phyloP scores from a whole-genome alignment of 2,113 vertebrate genomes.

The Kryptolebias marmoratus region DNA sequence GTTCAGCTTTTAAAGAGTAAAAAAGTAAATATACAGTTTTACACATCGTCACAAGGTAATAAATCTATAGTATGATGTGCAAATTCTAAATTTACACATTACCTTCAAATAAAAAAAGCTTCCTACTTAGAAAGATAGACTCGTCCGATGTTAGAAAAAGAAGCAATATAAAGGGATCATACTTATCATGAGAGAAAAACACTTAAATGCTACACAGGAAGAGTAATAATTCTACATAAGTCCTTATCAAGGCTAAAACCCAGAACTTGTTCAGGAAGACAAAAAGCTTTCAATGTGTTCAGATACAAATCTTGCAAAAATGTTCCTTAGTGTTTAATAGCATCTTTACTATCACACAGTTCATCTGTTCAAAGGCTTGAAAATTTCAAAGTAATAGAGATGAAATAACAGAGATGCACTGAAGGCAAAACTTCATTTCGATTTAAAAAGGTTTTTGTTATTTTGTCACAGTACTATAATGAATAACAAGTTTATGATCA shows the following conservation, averaged over 20 bases:
- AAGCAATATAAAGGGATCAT: constrained; percentile 6
- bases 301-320: constrained; percentile 54
- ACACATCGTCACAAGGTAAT: background rate
- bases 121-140: background rate
- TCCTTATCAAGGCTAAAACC: constrained; percentile 64
- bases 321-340: background rate
- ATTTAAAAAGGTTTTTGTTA: background rate
- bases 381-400: background rate
- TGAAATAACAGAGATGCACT: background rate
- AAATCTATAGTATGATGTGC: background rate
- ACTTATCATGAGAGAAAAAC: constrained; percentile 29
- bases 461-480: background rate
- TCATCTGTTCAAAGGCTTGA: background rate
- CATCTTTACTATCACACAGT: constrained; percentile 13
- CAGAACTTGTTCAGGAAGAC: constrained; percentile 70
- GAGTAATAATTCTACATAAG: constrained; percentile 52
- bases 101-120: background rate
- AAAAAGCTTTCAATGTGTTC: constrained; percentile 50
- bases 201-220: constrained; percentile 20
- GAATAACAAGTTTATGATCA: constrained; percentile 7
- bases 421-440: background rate
- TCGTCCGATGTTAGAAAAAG: background rate
- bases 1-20: too few relatives aligned
- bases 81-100: background rate
- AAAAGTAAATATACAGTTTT: too few relatives aligned